Base-by-base conservation (phyloP, 2,113 vertebrate genomes). In the Ochotona curzoniae region DNA sequence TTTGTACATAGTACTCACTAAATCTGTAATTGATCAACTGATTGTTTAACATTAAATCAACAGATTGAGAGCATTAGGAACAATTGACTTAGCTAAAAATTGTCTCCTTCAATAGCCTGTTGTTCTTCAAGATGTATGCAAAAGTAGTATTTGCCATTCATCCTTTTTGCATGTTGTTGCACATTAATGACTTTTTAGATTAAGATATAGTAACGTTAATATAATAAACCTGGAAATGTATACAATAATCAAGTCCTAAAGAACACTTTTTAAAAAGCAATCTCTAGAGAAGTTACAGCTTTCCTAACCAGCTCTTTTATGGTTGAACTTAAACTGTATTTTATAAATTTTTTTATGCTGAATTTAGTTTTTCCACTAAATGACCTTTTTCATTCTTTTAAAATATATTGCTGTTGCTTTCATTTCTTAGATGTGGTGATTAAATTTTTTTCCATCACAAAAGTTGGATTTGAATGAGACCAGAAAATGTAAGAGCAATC, bases 131-230 rank as follows among this genome's bases (percentile, higher is more conserved):
- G 83, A 82, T 76, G 47, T 60, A 67, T 90, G 18, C 21, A 75
- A 74, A 81, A 75, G 13, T 91, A 60, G 71, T 89, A 94, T 86
- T 23, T 88, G 21, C 80, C 7, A 89, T 71, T 85, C 61, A 83
- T 73, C 38, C 38, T 74, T 89, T 89, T 90, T 63, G 78, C 5
- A 70, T 78, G 1, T 90, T 84, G 91, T 12, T 51, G 35, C 20
- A n/a, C 44, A 82, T 17, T 81, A 87, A 87, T 51, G 87, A 66
- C 28, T 81, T 70, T 76, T 57, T 54, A 76, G 14, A 84, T 87
- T 89, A 67, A 51, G 89, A 69, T 85, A 2, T 7, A 49, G 2
- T 87, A 26, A 73, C 47, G 79, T 57, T 92, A 94, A 70, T 38
- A 25, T 63, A 81, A 4, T 74, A 86, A 71, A 75, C 61, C 76